Evolutionary conservation across 2,797 vertebrate species (phyloP).

Genomic region (Dallia pectoralis): DNA sequence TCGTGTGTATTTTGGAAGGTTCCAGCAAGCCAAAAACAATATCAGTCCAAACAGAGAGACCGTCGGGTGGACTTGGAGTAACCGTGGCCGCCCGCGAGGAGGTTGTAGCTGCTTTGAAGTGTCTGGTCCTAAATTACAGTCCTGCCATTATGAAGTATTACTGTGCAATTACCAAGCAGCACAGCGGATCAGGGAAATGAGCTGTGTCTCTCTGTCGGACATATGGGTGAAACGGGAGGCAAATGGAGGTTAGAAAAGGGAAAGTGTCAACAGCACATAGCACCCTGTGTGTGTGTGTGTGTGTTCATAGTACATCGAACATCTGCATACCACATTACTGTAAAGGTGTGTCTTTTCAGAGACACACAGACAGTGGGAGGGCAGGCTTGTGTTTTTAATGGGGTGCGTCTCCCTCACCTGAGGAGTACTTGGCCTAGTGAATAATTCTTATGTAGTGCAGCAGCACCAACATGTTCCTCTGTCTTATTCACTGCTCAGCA

Average conservation of each 20-base stretch:
- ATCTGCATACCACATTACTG: slow-evolving; percentile 22
- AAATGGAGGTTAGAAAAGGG: slow-evolving; percentile 11
- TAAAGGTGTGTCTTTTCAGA: slow-evolving; percentile 1
- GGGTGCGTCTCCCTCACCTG: slow-evolving; percentile 68
- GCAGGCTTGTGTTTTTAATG: slow-evolving; percentile 55
- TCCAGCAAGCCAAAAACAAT: slow-evolving; percentile 63
- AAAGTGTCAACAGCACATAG: slow-evolving; percentile 7
- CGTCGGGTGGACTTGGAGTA: slow-evolving; percentile 68
- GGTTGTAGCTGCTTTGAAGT: slow-evolving; percentile 73
- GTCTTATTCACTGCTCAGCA: slow-evolving; percentile 39
- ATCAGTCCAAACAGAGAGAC: slow-evolving; percentile 66
- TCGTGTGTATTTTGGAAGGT: slow-evolving; percentile 76
- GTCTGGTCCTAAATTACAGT: slow-evolving; percentile 75
- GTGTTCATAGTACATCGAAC: background rate
- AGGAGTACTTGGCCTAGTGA: slow-evolving; percentile 70
- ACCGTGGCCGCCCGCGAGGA: slow-evolving; percentile 68
- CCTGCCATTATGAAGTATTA: slow-evolving; percentile 78
- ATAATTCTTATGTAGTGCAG: slow-evolving; percentile 84
- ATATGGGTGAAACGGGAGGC: slow-evolving; percentile 59
- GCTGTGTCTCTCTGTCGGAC: slow-evolving; percentile 31
- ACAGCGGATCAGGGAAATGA: slow-evolving; percentile 55
- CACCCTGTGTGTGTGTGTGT: slow-evolving; percentile 14
- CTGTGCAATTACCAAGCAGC: slow-evolving; percentile 64
- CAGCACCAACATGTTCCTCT: slow-evolving; percentile 72
- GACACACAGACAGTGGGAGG: slow-evolving; percentile 13